These are phyloP conservation scores for Mormoops blainvillei DNA, from an alignment of 2,113 vertebrate genomes.

Conservation along the genomic window DNA sequence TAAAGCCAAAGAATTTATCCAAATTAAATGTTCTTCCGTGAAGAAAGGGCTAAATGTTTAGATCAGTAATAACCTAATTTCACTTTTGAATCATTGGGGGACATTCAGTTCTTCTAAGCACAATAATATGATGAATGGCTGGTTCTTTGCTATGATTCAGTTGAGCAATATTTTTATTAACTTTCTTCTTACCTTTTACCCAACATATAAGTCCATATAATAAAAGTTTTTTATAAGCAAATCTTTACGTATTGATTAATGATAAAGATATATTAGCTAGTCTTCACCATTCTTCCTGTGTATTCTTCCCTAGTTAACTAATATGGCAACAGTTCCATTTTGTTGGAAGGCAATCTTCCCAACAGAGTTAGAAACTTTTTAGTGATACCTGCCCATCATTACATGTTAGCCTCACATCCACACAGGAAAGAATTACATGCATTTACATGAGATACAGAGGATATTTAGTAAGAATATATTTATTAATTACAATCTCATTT, in stretches of 20 bases:
- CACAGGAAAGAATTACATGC: not conserved
- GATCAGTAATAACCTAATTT: slow-evolving; percentile 37
- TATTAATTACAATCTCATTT: not conserved
- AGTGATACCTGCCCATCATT: not conserved
- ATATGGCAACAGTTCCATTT: not conserved
- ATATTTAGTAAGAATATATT: slow-evolving; percentile 21
- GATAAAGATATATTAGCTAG: slow-evolving; percentile 35
- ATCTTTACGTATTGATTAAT: slow-evolving; percentile 27
- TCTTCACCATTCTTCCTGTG: not conserved
- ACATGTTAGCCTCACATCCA: not conserved
- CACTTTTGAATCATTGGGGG: slow-evolving; percentile 23
- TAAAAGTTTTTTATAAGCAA: slow-evolving; percentile 18
- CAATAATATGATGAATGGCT: not conserved
- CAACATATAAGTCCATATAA: slow-evolving; percentile 15
- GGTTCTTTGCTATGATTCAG: not conserved
- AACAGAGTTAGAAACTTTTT: not conserved
- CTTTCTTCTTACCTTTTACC: not conserved
- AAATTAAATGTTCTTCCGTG: slow-evolving; percentile 33
- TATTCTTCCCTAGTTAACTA: slow-evolving; percentile 18
- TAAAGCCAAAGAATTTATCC: not conserved
- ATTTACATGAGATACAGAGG: not conserved
- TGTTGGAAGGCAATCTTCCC: not conserved
- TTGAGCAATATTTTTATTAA: slow-evolving; percentile 25
- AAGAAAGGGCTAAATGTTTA: slow-evolving; percentile 19
- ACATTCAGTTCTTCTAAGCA: slow-evolving; percentile 48